Evolutionary conservation across 2,113 vertebrate species (phyloP).

Genomic region (Progne subis): DNA sequence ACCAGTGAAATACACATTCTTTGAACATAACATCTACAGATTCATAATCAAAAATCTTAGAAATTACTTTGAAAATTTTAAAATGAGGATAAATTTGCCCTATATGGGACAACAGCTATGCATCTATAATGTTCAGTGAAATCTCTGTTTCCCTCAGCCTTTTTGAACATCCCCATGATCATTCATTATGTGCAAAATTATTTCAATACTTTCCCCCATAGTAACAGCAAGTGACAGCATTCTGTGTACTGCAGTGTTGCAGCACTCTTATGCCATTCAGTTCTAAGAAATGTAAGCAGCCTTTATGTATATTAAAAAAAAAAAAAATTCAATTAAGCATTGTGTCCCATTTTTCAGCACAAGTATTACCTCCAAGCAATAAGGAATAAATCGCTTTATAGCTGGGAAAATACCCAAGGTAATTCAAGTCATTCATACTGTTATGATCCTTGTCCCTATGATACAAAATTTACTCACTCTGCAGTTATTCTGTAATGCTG

Average conservation of each 20-base stretch:
- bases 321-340: conserved; percentile 57
- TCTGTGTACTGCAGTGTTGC: neutral
- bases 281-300: conserved; percentile 63
- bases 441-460: conserved; percentile 31
- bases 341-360: conserved; percentile 62
- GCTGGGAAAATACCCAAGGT: conserved; percentile 59
- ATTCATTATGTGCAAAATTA: conserved; percentile 39
- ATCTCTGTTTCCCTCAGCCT: neutral
- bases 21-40: neutral
- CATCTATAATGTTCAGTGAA: conserved; percentile 21
- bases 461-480: conserved; percentile 38
- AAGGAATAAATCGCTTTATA: conserved; percentile 55
- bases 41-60: neutral
- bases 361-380: conserved; percentile 66
- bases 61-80: conserved; percentile 29
- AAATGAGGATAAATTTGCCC: neutral
- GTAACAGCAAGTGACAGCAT: conserved; percentile 45
- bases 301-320: conserved; percentile 47
- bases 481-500: conserved; percentile 30
- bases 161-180: conserved; percentile 10
- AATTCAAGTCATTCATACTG: conserved; percentile 63
- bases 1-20: neutral
- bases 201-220: conserved; percentile 30
- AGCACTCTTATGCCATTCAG: neutral
- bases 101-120: conserved; percentile 1